These are phyloP conservation scores for Aleiodes alternator DNA, from an alignment of 2,888 invertebrate genomes.

Conservation along the genomic window DNA sequence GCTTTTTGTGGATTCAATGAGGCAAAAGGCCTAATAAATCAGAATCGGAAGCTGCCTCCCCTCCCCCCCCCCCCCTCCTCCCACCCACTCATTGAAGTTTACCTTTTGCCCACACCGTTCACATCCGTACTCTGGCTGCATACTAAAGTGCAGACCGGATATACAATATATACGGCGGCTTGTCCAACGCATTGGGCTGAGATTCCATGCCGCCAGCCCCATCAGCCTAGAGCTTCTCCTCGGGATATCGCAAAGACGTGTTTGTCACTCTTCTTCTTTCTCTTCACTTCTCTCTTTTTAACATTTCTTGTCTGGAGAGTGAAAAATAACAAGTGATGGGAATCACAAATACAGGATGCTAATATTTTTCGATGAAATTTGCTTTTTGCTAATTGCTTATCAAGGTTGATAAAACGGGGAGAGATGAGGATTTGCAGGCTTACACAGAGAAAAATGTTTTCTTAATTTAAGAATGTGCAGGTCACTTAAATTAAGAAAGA, in stretches of 20 bases:
- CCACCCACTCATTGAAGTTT: slow-evolving; percentile 53
- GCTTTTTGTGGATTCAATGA: slow-evolving; percentile 37
- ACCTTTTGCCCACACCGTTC: slow-evolving; percentile 28
- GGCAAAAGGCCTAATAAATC: slow-evolving; percentile 71
- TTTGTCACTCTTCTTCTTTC: slow-evolving; percentile 24
- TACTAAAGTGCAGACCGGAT: slow-evolving; percentile 74
- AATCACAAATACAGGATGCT: slow-evolving; percentile 13
- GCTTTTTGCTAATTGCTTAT: slow-evolving; percentile 8
- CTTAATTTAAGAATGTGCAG: no score
- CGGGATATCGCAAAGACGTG: slow-evolving; percentile 32
- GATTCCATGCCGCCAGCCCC: slow-evolving; percentile 27
- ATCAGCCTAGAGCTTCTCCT: slow-evolving; percentile 34
- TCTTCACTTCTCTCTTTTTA: background rate
- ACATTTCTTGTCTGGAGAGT: slow-evolving; percentile 3
- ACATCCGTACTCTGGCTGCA: slow-evolving; percentile 67
- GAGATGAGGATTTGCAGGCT: no score
- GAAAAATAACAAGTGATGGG: slow-evolving; percentile 23
- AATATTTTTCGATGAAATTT: background rate
- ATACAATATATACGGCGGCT: slow-evolving; percentile 66
- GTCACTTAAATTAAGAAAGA: no score
- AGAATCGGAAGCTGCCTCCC: slow-evolving; percentile 72
- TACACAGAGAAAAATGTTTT: no score
- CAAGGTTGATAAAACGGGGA: background rate
- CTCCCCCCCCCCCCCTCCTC: slow-evolving; percentile 23
- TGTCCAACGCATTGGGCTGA: slow-evolving; percentile 23